Conservation (phyloP, 2,113 vertebrate genomes). For the Pleuronectes platessa region DNA sequence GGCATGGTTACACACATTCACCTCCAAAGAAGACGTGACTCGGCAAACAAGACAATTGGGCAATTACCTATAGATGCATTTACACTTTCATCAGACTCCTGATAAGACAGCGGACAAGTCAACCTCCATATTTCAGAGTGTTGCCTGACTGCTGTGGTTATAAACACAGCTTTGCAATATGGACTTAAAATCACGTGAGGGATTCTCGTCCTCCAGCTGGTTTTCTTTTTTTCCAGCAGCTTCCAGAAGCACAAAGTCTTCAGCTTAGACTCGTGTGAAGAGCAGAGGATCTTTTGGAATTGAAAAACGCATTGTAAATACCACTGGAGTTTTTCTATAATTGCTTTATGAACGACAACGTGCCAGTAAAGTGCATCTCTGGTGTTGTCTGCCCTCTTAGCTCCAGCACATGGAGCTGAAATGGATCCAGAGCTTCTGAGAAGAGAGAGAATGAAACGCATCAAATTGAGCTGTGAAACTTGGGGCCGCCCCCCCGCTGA, state of each 20-base stretch:
- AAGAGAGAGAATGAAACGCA: conserved; percentile 36
- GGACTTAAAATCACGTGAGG: too few relatives aligned
- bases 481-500: conserved; percentile 16
- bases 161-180: too few relatives aligned
- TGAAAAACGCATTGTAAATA: conserved; percentile 11
- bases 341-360: conserved; percentile 14
- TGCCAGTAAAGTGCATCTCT: conserved; percentile 16
- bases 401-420: conserved; percentile 10
- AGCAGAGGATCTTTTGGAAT: neutral
- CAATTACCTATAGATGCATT: too few relatives aligned
- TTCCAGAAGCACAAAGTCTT: neutral
- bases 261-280: neutral
- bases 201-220: too few relatives aligned
- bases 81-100: too few relatives aligned
- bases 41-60: too few relatives aligned
- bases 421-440: conserved; percentile 30
- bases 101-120: too few relatives aligned
- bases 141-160: too few relatives aligned
- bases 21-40: too few relatives aligned
- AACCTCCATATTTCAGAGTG: too few relatives aligned
- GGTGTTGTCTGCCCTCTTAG: conserved; percentile 9
- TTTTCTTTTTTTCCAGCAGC: neutral
- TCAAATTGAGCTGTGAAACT: conserved; percentile 26
- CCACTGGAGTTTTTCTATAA: neutral
- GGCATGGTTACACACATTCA: too few relatives aligned